A percentile compares a stretch with the other conserved stretches of the same genome.
Conservation (phyloP, 2,888 invertebrate genomes). For the Lasioglossum morio region DNA sequence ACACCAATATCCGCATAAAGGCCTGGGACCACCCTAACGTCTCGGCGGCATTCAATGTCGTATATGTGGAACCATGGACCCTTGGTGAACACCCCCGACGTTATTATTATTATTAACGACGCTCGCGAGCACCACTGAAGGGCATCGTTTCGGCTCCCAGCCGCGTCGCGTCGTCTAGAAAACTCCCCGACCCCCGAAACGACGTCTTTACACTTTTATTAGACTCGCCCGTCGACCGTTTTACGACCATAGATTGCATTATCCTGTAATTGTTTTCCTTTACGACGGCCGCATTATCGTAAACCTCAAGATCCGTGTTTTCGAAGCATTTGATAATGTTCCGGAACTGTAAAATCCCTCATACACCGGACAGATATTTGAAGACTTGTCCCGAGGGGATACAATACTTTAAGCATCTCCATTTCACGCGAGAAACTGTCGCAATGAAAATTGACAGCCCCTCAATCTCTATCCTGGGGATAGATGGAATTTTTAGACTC, state of each 20-base stretch:
- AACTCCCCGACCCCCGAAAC: background rate
- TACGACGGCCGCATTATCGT: background rate
- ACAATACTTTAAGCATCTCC: background rate
- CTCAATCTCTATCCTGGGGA: background rate
- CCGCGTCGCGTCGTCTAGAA: background rate
- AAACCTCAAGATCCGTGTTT: background rate
- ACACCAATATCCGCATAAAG: slow-evolving; percentile 68
- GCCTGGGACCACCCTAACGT: slow-evolving; percentile 51
- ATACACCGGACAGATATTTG: background rate
- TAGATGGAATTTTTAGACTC: background rate
- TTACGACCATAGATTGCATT: slow-evolving; percentile 14
- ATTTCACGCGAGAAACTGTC: background rate
- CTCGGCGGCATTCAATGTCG: slow-evolving; percentile 45
- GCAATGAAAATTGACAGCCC: background rate
- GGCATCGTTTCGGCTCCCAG: slow-evolving; percentile 7
- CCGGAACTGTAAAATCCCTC: background rate
- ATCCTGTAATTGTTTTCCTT: slow-evolving; percentile 9
- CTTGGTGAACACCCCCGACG: slow-evolving; percentile 54
- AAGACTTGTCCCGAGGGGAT: background rate
- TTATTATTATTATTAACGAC: slow-evolving; percentile 70
- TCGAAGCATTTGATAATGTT: background rate
- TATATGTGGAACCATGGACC: slow-evolving; percentile 33
- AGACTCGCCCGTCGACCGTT: slow-evolving; percentile 3
- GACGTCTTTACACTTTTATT: slow-evolving; percentile 34
- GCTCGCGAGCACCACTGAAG: slow-evolving; percentile 23